A percentile compares a stretch with the other conserved stretches of the same genome.
These are phyloP conservation scores for Contarinia nasturtii DNA, from an alignment of 1,140 invertebrate genomes.

Conservation along the genomic window DNA sequence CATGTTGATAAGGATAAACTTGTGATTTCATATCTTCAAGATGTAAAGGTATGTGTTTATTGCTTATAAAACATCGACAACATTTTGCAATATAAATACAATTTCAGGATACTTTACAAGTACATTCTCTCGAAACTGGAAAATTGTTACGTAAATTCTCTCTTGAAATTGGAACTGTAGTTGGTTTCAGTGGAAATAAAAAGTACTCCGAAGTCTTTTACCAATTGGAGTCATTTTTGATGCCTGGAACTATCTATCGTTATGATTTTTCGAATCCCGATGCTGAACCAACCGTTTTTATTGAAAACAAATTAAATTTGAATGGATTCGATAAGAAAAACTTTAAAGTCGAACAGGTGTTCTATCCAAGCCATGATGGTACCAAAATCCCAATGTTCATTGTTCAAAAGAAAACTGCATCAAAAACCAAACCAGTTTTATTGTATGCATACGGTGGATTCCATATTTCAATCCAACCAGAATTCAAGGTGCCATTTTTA, in stretches of 20 bases:
- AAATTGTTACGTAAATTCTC: constrained; percentile 49
- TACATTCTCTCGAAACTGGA: constrained; percentile 60
- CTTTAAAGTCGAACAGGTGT: constrained; percentile 79
- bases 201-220: constrained; percentile 83
- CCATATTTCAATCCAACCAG: constrained; percentile 77
- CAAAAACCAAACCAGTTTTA: constrained; percentile 47
- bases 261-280: constrained; percentile 54
- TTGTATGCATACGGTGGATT: constrained; percentile 98
- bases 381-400: constrained; percentile 97
- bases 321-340: constrained; percentile 61
- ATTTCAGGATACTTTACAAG: constrained; percentile 45
- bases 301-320: constrained; percentile 49
- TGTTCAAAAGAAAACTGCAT: constrained; percentile 55
- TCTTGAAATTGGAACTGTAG: constrained; percentile 71
- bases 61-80: too few species aligned
- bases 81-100: too few species aligned
- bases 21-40: constrained; percentile 74
- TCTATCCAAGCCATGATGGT: constrained; percentile 78
- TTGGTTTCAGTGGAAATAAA: constrained; percentile 66
- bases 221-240: constrained; percentile 83
- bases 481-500: constrained; percentile 61
- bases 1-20: constrained; percentile 73
- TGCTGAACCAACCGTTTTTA: constrained; percentile 40
- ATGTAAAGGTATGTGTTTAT: constrained; percentile 44
- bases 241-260: constrained; percentile 75